Evolutionary conservation across 2,113 vertebrate species (phyloP).

Genomic region (Mustela lutreola): DNA sequence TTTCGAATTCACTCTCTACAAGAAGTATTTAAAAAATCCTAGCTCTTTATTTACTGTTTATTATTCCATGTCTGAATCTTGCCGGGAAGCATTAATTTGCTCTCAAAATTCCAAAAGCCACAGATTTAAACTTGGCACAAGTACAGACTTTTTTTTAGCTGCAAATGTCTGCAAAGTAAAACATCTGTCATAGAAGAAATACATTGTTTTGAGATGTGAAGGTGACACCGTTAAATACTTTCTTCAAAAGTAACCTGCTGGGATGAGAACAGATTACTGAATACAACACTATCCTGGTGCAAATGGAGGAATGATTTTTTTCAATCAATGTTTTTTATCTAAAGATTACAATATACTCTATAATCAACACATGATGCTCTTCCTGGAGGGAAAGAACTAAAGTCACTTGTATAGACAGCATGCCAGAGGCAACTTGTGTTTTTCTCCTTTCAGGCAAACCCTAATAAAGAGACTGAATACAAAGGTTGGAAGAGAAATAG

Average conservation of each 20-base stretch:
- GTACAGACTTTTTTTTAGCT: slow-evolving; percentile 25
- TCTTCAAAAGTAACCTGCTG: slow-evolving; percentile 20
- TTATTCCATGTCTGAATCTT: slow-evolving; percentile 52
- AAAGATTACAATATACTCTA: slow-evolving; percentile 7
- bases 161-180: slow-evolving; percentile 67
- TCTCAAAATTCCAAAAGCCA: slow-evolving; percentile 58
- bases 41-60: slow-evolving; percentile 47
- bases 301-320: slow-evolving; percentile 7
- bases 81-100: slow-evolving; percentile 40
- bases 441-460: slow-evolving; percentile 57
- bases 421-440: neutral
- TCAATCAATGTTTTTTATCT: neutral
- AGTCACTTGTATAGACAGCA: slow-evolving; percentile 25
- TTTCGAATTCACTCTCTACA: slow-evolving; percentile 20
- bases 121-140: slow-evolving; percentile 60
- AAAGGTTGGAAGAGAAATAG: slow-evolving; percentile 49
- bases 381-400: slow-evolving; percentile 29
- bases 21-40: slow-evolving; percentile 30
- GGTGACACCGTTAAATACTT: neutral
- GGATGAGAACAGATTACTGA: slow-evolving; percentile 26
- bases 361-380: neutral
- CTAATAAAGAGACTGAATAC: slow-evolving; percentile 57
- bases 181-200: slow-evolving; percentile 54
- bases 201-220: neutral
- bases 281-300: neutral